Evolutionary conservation across 2,797 vertebrate species (phyloP), one percentile per base, ranked within the genome.

Genomic region (Chrosomus eos): DNA sequence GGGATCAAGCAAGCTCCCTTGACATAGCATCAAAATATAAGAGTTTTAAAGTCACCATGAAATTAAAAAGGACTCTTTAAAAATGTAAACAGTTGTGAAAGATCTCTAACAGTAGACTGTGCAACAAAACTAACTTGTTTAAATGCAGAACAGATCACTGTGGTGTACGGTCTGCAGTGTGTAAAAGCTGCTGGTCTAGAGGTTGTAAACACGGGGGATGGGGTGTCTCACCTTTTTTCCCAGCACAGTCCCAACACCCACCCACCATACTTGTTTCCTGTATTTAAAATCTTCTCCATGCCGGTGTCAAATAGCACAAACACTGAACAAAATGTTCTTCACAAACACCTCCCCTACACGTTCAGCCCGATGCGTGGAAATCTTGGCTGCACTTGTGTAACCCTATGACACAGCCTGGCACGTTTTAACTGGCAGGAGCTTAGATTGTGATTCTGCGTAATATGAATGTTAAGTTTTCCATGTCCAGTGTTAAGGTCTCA

Each of bases 181-280:
- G 7, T 67, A n/a, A 28, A 80, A 60, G 66, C 33, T 23, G 53
- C 23, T 36, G 16, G 74, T 26, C 21, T 26, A 58, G 74, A 78
- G 5, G 21, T 66, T 66, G 43, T 80, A 85, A 73, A 80, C 33
- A 85, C 4, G 26, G 62, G 33, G 58, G n/a, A 26, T 48, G 26
- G 58, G 31, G 58, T 51, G 40, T n/a, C 26, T 80, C 62, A 80
- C 60, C 77, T 80, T 62, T 80, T 48, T 66, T 66, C n/a, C 14
- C 36, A 62, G 75, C 36, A 33, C 3, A 7, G n/a, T 43, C 55
- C 36, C 19, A 67, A 66, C 77, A 66, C 60, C 40, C 77, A 45
- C 11, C 40, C 38, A 80, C 7, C 40, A 67, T 23, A 23, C 62
- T 67, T 51, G 40, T 80, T 58, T 51, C 60, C 67, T 26, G 43